Evolutionary conservation across 2,113 vertebrate genomes (phyloP).

Genomic region (Hemicordylus capensis): DNA sequence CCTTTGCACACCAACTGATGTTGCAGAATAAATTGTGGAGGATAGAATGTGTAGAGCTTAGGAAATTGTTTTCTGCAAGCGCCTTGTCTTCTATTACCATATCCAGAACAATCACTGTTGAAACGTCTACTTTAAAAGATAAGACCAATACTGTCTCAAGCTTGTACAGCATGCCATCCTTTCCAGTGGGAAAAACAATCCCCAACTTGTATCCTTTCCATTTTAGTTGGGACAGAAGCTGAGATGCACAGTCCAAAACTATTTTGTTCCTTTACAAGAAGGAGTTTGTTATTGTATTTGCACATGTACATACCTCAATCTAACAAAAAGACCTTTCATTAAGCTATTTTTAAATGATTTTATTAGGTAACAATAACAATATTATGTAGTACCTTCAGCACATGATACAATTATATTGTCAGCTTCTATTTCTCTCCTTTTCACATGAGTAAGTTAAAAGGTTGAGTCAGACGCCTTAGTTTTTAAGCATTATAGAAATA

Average conservation of each 20-base stretch:
- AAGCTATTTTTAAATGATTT: neutral
- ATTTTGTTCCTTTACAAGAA: neutral
- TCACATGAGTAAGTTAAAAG: neutral
- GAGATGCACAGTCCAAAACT: neutral
- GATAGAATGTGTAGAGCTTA: constrained; percentile 45
- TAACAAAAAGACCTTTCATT: neutral
- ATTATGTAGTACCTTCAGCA: neutral
- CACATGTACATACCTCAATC: neutral
- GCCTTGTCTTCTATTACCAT: constrained; percentile 25
- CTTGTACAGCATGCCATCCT: neutral
- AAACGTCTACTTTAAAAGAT: constrained; percentile 25
- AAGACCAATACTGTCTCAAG: neutral
- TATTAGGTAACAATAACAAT: neutral
- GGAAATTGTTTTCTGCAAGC: constrained; percentile 39
- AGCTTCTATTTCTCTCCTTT: neutral
- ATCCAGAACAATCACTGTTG: constrained; percentile 37
- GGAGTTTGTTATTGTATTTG: neutral
- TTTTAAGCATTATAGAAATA: neutral
- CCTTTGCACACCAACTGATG: constrained; percentile 28
- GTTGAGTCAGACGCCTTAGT: no score
- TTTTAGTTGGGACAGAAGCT: neutral
- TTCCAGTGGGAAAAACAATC: neutral
- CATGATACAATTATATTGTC: neutral
- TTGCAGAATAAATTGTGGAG: constrained; percentile 29
- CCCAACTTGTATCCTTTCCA: neutral